These are phyloP conservation scores for Cybosia mesomella DNA, from an alignment of 2,888 invertebrate genomes.

Conservation along the genomic window DNA sequence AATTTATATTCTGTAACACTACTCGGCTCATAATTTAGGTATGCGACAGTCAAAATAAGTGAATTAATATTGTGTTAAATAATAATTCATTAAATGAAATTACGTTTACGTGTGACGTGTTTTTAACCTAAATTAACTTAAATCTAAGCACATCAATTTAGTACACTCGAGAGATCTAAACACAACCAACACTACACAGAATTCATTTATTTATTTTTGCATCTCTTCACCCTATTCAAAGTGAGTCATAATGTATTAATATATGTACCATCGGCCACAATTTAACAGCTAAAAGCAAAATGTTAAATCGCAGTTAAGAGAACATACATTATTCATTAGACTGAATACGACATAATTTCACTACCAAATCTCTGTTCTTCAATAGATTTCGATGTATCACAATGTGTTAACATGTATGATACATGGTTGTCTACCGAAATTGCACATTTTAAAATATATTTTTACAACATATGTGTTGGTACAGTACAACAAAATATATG, in stretches of 20 bases:
- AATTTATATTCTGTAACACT: conserved; percentile 1
- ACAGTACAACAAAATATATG: conserved; percentile 31
- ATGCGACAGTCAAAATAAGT: conserved; percentile 15
- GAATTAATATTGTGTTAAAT: conserved; percentile 16
- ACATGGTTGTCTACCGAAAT: conserved; percentile 38
- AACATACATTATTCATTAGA: conserved; percentile 31
- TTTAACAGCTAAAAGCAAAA: conserved; percentile 20
- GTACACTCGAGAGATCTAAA: conserved; percentile 68
- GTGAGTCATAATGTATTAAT: conserved; percentile 24
- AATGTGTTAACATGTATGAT: conserved; percentile 18
- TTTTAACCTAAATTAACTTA: conserved; percentile 39
- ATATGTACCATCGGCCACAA: conserved; percentile 32
- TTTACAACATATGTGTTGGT: conserved; percentile 27
- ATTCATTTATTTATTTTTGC: conserved; percentile 26
- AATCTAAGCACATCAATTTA: conserved; percentile 50
- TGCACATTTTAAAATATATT: conserved; percentile 34
- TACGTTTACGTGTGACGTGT: conserved; percentile 17
- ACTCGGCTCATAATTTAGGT: not conserved
- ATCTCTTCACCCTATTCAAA: conserved; percentile 31
- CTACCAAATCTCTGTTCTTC: conserved; percentile 23
- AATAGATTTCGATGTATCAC: conserved; percentile 12
- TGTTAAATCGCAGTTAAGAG: conserved; percentile 31
- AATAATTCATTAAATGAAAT: conserved; percentile 29
- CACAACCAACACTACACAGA: conserved; percentile 64
- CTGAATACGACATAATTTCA: conserved; percentile 27